These are phyloP conservation scores for Proales similis DNA, from an alignment of 1,140 invertebrate genomes.

Conservation along the genomic window DNA sequence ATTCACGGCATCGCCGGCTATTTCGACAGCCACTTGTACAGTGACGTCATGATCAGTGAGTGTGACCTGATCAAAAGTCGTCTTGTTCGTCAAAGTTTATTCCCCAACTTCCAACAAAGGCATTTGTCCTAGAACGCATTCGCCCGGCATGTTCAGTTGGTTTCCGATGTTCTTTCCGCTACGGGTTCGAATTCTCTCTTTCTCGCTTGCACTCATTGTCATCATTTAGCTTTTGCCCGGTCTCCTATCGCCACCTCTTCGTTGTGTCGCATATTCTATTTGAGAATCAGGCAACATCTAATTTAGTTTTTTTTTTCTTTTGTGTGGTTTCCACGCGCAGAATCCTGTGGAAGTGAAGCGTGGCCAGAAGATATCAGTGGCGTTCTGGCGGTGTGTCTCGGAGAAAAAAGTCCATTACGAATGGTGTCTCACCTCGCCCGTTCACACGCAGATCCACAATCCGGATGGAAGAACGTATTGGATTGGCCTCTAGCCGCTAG, in stretches of 20 bases:
- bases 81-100: neutral
- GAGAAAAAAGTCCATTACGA: slow-evolving; percentile 88
- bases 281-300: neutral
- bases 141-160: slow-evolving; percentile 88
- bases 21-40: slow-evolving; percentile 79
- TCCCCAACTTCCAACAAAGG: slow-evolving; percentile 42
- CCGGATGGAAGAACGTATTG: slow-evolving; percentile 60
- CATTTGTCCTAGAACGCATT: slow-evolving; percentile 78
- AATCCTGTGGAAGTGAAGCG: slow-evolving; percentile 66
- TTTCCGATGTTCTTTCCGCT: slow-evolving; percentile 91
- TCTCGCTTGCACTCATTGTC: neutral
- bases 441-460: slow-evolving; percentile 66
- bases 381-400: slow-evolving; percentile 74
- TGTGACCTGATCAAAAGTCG: slow-evolving; percentile 35
- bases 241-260: too few relatives aligned
- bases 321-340: slow-evolving; percentile 50
- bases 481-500: slow-evolving; percentile 33
- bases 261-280: too few relatives aligned
- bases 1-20: slow-evolving; percentile 90
- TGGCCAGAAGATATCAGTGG: slow-evolving; percentile 65
- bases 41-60: slow-evolving; percentile 70
- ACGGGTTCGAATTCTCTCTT: slow-evolving; percentile 43
- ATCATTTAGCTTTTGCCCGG: slow-evolving; percentile 40
- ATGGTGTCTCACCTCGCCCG: slow-evolving; percentile 71
- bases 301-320: neutral